A percentile compares a stretch with the other conserved stretches of the same genome.
Evolutionary conservation across 2,888 invertebrate species (phyloP).

Genomic region (Morpho achilles): DNA sequence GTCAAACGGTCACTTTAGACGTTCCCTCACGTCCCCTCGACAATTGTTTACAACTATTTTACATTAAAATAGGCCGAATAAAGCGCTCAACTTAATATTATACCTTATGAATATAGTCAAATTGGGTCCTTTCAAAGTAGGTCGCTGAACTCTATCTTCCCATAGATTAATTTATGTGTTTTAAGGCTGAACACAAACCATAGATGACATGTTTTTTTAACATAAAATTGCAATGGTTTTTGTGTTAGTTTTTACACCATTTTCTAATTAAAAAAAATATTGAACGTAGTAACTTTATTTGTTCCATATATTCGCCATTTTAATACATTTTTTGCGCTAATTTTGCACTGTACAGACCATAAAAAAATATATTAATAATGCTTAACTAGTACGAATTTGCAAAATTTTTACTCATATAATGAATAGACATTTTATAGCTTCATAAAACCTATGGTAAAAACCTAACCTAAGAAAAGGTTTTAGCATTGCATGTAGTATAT

Average conservation of each 20-base stretch:
- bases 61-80: constrained; percentile 41
- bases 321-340: too few species aligned
- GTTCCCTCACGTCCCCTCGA: constrained; percentile 50
- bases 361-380: too few species aligned
- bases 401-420: too few species aligned
- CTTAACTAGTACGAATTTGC: too few species aligned
- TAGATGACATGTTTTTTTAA: constrained; percentile 16
- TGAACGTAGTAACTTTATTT: background rate
- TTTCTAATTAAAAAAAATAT: background rate
- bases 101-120: constrained; percentile 45
- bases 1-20: constrained; percentile 29
- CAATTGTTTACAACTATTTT: constrained; percentile 42
- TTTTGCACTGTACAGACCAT: too few species aligned
- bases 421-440: too few species aligned
- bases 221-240: background rate
- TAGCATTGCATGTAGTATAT: too few species aligned
- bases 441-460: too few species aligned
- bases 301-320: too few species aligned
- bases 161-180: constrained; percentile 54
- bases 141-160: constrained; percentile 45
- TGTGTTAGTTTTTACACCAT: background rate
- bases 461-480: too few species aligned
- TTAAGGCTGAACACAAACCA: constrained; percentile 37
- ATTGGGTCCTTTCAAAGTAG: constrained; percentile 47
- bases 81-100: constrained; percentile 24